Evolutionary conservation across 2,888 invertebrate genomes (phyloP).

Genomic region (Leptogaster cylindrica): DNA sequence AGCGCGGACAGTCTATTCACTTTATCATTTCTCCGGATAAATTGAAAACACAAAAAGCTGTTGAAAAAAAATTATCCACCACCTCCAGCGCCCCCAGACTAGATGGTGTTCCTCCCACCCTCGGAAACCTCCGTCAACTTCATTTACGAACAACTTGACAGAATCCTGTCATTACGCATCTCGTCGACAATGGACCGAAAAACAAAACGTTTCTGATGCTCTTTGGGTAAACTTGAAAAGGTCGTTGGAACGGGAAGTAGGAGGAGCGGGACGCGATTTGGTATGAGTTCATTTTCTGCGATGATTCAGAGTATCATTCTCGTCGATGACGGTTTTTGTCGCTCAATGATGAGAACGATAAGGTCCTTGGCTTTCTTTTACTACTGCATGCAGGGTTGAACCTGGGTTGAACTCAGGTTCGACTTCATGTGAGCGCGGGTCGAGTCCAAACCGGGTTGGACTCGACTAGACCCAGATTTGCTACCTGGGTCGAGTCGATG

Average conservation of each 20-base stretch:
- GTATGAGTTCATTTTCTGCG: too few species aligned
- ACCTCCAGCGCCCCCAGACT: not conserved
- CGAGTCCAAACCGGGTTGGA: too few species aligned
- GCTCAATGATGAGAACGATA: conserved; percentile 40
- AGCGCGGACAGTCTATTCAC: conserved; percentile 20
- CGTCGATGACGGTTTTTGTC: conserved; percentile 37
- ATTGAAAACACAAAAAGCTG: conserved; percentile 10
- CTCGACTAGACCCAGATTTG: too few species aligned
- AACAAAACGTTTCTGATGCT: conserved; percentile 30
- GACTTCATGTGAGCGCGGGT: too few species aligned
- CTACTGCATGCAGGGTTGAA: too few species aligned
- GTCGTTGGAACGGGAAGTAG: not conserved
- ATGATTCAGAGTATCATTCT: conserved; percentile 37
- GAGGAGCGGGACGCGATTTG: not conserved
- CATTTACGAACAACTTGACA: conserved; percentile 15
- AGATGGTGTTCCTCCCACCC: not conserved
- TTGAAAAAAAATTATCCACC: not conserved
- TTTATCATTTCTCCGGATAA: conserved; percentile 12
- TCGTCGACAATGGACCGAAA: conserved; percentile 33
- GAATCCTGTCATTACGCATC: conserved; percentile 41
- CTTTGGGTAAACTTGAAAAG: not conserved
- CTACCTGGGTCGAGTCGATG: too few species aligned
- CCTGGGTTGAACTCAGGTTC: too few species aligned
- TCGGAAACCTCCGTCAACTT: not conserved
- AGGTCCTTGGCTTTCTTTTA: conserved; percentile 14